Percentiles rank a stretch among this genome's conserved stretches.
Conservation (phyloP, 2,888 invertebrate species). For the Perithous albicinctus region DNA sequence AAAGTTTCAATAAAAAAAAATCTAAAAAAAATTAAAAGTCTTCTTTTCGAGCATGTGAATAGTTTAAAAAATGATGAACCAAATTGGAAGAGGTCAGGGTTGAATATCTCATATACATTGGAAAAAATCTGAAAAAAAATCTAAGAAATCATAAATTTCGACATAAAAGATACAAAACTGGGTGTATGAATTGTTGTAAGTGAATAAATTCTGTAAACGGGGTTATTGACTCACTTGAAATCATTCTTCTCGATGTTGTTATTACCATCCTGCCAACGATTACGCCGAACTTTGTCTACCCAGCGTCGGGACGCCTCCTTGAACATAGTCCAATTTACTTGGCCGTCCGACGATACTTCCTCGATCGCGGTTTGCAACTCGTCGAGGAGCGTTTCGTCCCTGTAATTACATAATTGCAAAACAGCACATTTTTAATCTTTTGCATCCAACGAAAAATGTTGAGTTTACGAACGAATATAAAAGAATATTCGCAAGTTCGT, state of each 20-base stretch:
- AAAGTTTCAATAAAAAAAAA: too few relatives aligned
- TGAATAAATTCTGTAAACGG: not conserved
- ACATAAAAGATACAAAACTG: too few relatives aligned
- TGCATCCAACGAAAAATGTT: not conserved
- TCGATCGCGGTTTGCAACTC: conserved; percentile 66
- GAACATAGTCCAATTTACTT: conserved; percentile 71
- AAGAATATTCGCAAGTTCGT: too few relatives aligned
- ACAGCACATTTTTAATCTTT: not conserved
- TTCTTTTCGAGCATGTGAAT: too few relatives aligned
- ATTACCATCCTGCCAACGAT: conserved; percentile 67
- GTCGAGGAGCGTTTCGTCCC: conserved; percentile 61
- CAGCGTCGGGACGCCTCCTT: conserved; percentile 68
- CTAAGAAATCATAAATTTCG: too few relatives aligned
- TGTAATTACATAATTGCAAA: conserved; percentile 43
- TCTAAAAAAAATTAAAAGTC: too few relatives aligned
- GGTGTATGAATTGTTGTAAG: not conserved
- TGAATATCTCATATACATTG: too few relatives aligned
- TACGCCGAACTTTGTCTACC: conserved; percentile 66
- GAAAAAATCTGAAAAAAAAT: too few relatives aligned
- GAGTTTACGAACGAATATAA: too few relatives aligned
- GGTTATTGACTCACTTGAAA: conserved; percentile 55
- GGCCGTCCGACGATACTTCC: conserved; percentile 60
- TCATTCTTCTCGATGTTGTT: conserved; percentile 67
- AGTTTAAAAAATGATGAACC: too few relatives aligned
- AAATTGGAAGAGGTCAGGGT: too few relatives aligned